A percentile compares a stretch with the other conserved stretches of the same genome.
These are phyloP conservation scores for Nibea albiflora DNA, from an alignment of 2,113 vertebrate genomes.

Conservation along the genomic window DNA sequence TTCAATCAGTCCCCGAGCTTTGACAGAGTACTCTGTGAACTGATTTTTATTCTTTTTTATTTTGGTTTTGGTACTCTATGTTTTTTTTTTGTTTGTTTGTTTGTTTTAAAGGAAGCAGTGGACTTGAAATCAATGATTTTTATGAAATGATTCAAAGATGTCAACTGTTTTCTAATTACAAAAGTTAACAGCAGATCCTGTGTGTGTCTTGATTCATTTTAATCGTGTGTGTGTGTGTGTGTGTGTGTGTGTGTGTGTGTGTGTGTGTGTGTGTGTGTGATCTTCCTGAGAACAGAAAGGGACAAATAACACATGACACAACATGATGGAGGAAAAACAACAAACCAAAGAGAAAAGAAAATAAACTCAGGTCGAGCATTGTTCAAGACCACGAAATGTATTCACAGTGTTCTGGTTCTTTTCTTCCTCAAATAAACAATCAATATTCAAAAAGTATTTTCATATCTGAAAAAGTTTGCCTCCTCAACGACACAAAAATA, in stretches of 20 bases:
- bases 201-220: not conserved
- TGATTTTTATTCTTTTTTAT: conserved; percentile 38
- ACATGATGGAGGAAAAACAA: conserved; percentile 1
- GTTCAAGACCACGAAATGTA: not conserved
- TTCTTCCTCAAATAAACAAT: conserved; percentile 3
- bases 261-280: not conserved
- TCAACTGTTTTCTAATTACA: conserved; percentile 66
- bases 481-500: no score
- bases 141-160: conserved; percentile 58
- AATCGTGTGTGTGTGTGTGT: not conserved
- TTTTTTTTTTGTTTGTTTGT: not conserved
- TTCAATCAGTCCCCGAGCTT: conserved; percentile 11
- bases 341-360: not conserved
- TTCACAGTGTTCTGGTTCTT: not conserved
- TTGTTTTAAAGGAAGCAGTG: conserved; percentile 20
- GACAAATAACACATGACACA: not conserved
- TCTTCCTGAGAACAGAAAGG: not conserved
- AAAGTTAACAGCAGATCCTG: conserved; percentile 21
- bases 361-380: not conserved
- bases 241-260: not conserved
- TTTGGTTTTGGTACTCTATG: conserved; percentile 43
- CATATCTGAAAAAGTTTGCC: not conserved
- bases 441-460: not conserved
- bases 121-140: conserved; percentile 51
- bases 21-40: conserved; percentile 17